These are phyloP conservation scores for Drosophila repleta DNA, from an alignment of 1,140 invertebrate genomes.

Conservation along the genomic window DNA sequence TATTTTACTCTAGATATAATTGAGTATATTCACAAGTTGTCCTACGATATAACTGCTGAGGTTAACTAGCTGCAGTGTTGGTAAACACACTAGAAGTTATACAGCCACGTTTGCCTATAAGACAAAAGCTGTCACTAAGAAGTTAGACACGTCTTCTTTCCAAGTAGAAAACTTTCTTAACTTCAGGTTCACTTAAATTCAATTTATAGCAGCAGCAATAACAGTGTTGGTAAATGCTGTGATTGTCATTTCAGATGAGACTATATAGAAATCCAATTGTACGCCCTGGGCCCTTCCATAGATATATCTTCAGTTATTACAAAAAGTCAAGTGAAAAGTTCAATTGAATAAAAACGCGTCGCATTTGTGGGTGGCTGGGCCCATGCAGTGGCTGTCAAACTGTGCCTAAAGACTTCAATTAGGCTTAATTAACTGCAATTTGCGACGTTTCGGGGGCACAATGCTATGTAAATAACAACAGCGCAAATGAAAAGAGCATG, in stretches of 20 bases:
- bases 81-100: too few species aligned
- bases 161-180: too few species aligned
- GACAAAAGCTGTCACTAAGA: too few species aligned
- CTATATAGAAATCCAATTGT: not conserved
- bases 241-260: not conserved
- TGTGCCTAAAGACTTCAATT: constrained; percentile 65
- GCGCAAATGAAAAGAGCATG: constrained; percentile 20
- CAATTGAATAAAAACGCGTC: constrained; percentile 50
- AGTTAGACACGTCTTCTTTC: too few species aligned
- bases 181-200: too few species aligned
- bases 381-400: constrained; percentile 47
- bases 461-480: constrained; percentile 12
- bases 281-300: not conserved
- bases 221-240: not conserved
- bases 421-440: constrained; percentile 76
- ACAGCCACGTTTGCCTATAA: too few species aligned
- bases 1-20: too few species aligned
- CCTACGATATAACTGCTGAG: too few species aligned
- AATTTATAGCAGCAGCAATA: too few species aligned
- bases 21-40: too few species aligned
- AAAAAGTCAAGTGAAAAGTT: constrained; percentile 65
- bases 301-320: constrained; percentile 3
- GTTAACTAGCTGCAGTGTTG: too few species aligned
- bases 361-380: constrained; percentile 30
- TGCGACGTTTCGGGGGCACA: constrained; percentile 13